Evolutionary conservation across 2,888 invertebrate species (phyloP).

Genomic region (Coelopa pilipes): DNA sequence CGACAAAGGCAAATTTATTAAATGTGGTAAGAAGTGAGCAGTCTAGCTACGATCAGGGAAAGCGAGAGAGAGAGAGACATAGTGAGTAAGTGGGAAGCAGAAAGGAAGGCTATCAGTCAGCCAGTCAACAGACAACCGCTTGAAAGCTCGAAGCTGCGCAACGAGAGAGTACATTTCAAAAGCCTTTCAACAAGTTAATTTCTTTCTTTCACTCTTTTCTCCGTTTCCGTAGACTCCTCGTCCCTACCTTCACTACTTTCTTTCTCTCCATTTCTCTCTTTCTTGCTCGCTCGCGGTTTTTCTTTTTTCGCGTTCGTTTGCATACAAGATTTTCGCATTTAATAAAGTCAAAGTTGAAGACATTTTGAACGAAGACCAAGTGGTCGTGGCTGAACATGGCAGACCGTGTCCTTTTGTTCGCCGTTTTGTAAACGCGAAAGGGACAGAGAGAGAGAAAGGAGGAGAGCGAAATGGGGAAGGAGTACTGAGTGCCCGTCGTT

Average conservation of each 20-base stretch:
- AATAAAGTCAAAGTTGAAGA: constrained; percentile 28
- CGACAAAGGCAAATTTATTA: constrained; percentile 13
- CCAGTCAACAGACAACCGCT: constrained; percentile 23
- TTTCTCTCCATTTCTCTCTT: neutral
- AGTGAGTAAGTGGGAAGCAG: neutral
- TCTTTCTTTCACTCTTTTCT: neutral
- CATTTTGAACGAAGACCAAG: constrained; percentile 20
- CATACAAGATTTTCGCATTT: constrained; percentile 30
- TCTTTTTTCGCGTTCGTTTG: constrained; percentile 10
- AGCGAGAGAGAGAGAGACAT: neutral
- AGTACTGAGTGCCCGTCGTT: constrained; percentile 1
- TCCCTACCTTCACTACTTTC: neutral
- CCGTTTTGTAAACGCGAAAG: neutral
- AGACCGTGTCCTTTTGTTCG: neutral
- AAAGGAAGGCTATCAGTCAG: constrained; percentile 9
- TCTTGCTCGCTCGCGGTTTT: neutral
- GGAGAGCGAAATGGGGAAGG: neutral
- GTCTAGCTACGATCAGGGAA: neutral
- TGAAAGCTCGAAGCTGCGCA: constrained; percentile 3
- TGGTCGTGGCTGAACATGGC: neutral
- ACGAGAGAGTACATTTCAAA: constrained; percentile 12
- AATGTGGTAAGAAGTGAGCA: constrained; percentile 3
- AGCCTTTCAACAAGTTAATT: constrained; percentile 5
- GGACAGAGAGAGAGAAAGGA: neutral
- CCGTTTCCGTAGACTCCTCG: neutral